A percentile compares a stretch with the other conserved stretches of the same genome.
Evolutionary conservation across 2,113 vertebrate genomes (phyloP).

Genomic region (Scomber scombrus): DNA sequence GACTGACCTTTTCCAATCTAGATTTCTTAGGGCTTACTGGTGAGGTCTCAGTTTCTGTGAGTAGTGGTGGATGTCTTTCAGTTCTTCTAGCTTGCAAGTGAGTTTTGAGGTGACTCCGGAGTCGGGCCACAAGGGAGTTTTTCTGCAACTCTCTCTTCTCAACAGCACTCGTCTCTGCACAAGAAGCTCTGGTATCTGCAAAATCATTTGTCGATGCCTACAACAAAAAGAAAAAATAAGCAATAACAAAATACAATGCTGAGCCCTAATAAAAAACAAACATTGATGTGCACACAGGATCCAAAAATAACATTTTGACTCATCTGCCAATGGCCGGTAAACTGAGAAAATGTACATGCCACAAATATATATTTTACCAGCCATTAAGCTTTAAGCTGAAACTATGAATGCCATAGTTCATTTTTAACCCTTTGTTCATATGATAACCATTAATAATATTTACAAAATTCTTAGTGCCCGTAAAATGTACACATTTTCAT

Average conservation of each 20-base stretch:
- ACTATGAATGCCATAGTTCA: too few relatives aligned
- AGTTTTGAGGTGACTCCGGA: constrained; percentile 54
- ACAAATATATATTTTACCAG: too few relatives aligned
- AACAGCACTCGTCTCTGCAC: constrained; percentile 18
- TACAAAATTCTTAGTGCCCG: background rate
- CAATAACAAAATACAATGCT: background rate
- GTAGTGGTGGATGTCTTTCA: background rate
- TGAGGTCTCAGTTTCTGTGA: background rate
- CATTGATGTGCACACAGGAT: too few relatives aligned
- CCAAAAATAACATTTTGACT: too few relatives aligned
- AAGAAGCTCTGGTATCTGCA: constrained; percentile 7
- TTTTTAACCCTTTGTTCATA: background rate
- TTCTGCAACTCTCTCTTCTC: constrained; percentile 29
- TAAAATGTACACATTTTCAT: too few relatives aligned
- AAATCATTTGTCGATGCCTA: constrained; percentile 23
- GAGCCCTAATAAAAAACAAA: background rate
- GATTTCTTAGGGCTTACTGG: constrained; percentile 8
- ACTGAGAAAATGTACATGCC: too few relatives aligned
- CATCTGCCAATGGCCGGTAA: too few relatives aligned
- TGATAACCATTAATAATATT: background rate
- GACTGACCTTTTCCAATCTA: background rate
- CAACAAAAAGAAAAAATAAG: constrained; percentile 6
- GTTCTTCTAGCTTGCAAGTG: constrained; percentile 15
- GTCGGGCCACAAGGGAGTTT: constrained; percentile 31
- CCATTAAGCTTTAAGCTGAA: too few relatives aligned